Evolutionary conservation across 2,113 vertebrate genomes (phyloP).

Genomic region (Mandrillus leucophaeus): DNA sequence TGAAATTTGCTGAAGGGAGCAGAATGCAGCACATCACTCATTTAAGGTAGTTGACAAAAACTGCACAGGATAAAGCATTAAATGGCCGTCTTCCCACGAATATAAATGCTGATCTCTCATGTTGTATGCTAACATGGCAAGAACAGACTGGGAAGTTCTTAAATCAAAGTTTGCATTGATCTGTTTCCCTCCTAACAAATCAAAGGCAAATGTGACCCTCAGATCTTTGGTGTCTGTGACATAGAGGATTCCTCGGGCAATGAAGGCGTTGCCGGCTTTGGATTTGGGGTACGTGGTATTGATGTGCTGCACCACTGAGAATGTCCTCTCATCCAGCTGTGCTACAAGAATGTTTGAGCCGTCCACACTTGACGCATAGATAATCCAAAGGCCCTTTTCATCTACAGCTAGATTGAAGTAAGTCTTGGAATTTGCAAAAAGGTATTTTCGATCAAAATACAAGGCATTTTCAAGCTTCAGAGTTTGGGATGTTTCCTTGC

Average conservation of each 20-base stretch:
- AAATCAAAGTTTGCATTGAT: constrained; percentile 91
- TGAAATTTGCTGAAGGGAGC: not conserved
- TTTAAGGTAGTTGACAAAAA: constrained; percentile 83
- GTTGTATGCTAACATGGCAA: constrained; percentile 96
- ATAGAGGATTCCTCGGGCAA: constrained; percentile 93
- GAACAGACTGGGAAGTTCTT: constrained; percentile 88
- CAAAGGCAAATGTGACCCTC: constrained; percentile 92
- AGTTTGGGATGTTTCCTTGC: constrained; percentile 80
- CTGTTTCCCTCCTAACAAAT: constrained; percentile 90
- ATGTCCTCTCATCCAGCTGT: constrained; percentile 89
- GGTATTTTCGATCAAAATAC: constrained; percentile 91
- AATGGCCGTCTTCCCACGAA: constrained; percentile 92
- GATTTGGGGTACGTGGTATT: constrained; percentile 94
- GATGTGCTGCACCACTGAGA: constrained; percentile 86
- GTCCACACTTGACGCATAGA: constrained; percentile 91
- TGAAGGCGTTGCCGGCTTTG: constrained; percentile 95
- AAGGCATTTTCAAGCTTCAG: constrained; percentile 90
- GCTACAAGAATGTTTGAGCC: constrained; percentile 92
- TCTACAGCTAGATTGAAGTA: constrained; percentile 96
- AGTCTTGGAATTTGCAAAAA: constrained; percentile 95
- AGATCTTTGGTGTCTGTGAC: constrained; percentile 93
- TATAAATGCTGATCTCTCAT: constrained; percentile 90
- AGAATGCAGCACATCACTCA: not conserved
- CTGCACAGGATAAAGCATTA: constrained; percentile 90
- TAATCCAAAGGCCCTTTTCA: constrained; percentile 94